Percentiles rank a stretch among this genome's conserved stretches.
Evolutionary conservation across 2,888 invertebrate genomes (phyloP).

Genomic region (Cryptus armator): DNA sequence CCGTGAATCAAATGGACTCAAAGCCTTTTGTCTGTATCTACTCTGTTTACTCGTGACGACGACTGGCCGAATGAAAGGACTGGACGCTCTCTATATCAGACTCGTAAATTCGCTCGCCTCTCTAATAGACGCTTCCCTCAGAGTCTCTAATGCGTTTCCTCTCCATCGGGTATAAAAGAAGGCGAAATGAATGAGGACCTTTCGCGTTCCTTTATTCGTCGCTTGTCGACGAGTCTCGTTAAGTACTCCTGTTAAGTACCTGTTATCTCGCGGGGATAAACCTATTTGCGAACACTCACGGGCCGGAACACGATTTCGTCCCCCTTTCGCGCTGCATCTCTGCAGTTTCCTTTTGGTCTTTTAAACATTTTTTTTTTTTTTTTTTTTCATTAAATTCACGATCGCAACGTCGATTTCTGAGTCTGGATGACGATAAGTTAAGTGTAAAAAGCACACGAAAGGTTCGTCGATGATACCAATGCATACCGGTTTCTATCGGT

Average conservation of each 20-base stretch:
- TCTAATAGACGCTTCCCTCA: constrained; percentile 13
- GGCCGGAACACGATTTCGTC: constrained; percentile 37
- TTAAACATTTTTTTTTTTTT: neutral
- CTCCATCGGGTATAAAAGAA: constrained; percentile 26
- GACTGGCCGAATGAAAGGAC: constrained; percentile 14
- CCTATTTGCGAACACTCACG: constrained; percentile 41
- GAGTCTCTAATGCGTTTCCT: constrained; percentile 36
- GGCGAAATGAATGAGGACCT: constrained; percentile 1
- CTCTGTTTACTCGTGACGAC: neutral
- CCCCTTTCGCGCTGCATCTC: constrained; percentile 10
- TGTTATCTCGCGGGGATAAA: constrained; percentile 64
- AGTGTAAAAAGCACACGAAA: neutral
- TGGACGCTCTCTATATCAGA: constrained; percentile 26
- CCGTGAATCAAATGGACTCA: neutral
- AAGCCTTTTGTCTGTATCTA: neutral
- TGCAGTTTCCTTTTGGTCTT: too few species aligned
- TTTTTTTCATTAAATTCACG: neutral
- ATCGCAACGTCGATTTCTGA: neutral
- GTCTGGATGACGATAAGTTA: constrained; percentile 1
- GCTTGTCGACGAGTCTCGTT: constrained; percentile 38
- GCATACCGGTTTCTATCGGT: constrained; percentile 58
- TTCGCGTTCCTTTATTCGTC: constrained; percentile 5
- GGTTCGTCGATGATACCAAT: constrained; percentile 9
- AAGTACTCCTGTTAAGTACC: constrained; percentile 55
- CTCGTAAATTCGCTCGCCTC: constrained; percentile 42